Percentiles rank a stretch among this genome's conserved stretches.
Conservation (phyloP, 1,140 invertebrate genomes). For the Cataglyphis hispanica region DNA sequence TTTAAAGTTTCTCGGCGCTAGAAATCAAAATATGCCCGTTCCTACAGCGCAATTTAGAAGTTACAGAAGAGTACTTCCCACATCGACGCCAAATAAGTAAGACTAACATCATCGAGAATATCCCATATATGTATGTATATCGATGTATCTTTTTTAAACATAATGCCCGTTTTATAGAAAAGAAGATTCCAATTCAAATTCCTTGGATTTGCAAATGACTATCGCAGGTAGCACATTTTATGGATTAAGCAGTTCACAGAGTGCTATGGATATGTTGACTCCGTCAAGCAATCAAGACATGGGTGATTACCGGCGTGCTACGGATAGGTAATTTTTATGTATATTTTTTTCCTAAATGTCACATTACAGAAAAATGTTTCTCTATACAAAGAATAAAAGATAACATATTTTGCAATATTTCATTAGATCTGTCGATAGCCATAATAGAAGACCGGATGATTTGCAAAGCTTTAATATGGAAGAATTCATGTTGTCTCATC, state of each 20-base stretch:
- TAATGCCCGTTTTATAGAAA: conserved; percentile 68
- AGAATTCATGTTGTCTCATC: conserved; percentile 91
- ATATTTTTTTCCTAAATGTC: background rate
- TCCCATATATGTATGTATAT: background rate
- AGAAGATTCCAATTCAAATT: conserved; percentile 73
- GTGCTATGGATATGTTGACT: conserved; percentile 77
- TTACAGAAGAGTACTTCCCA: conserved; percentile 89
- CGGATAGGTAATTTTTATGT: conserved; percentile 74
- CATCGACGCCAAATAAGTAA: conserved; percentile 78
- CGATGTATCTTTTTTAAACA: conserved; percentile 6
- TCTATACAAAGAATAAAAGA: background rate
- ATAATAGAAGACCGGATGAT: conserved; percentile 80
- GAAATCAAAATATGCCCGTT: conserved; percentile 89
- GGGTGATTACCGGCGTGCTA: conserved; percentile 80
- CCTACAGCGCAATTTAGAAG: conserved; percentile 93
- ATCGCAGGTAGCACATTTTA: conserved; percentile 83
- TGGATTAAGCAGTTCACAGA: conserved; percentile 79
- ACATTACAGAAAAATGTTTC: no score
- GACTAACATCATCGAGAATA: background rate
- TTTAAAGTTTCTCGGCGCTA: conserved; percentile 88
- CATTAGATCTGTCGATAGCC: conserved; percentile 56
- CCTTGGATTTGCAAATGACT: conserved; percentile 80
- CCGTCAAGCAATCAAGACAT: conserved; percentile 76
- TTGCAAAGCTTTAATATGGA: conserved; percentile 89
- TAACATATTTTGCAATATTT: background rate